Conservation (phyloP, 2,113 vertebrate species). For the Butorides virescens region DNA sequence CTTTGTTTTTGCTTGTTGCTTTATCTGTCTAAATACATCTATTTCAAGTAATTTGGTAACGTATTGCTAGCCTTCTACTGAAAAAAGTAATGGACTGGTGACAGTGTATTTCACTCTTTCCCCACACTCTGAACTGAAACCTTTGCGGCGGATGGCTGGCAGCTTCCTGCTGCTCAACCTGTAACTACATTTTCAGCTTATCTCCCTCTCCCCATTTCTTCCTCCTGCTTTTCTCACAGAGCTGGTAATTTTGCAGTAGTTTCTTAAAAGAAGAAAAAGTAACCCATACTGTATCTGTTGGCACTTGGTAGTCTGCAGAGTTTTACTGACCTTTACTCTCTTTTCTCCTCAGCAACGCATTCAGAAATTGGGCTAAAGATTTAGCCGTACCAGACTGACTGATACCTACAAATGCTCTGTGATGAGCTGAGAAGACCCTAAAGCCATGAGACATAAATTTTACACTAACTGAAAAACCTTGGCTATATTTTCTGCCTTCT, state of each 20-base stretch:
- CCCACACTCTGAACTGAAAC: not conserved
- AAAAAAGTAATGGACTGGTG: not conserved
- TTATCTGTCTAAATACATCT: not conserved
- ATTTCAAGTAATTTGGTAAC: not conserved
- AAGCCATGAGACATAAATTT: not conserved
- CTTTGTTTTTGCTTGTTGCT: not conserved
- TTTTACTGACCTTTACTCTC: not conserved
- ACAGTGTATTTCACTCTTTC: not conserved
- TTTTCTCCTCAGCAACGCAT: not conserved
- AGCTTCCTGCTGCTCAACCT: not conserved
- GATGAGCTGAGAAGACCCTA: not conserved
- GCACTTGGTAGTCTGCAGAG: not conserved
- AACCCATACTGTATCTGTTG: not conserved
- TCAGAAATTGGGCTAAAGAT: not conserved
- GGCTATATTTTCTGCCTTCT: not conserved
- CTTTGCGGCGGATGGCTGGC: not conserved
- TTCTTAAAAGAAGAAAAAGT: not conserved
- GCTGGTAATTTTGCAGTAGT: not conserved
- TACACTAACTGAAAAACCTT: not conserved
- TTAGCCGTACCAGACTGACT: not conserved
- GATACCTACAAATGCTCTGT: not conserved
- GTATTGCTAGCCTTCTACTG: not conserved
- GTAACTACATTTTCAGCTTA: not conserved
- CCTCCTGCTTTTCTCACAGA: not conserved
- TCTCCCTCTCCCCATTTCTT: not conserved